phyloP scores from a whole-genome alignment of 2,113 vertebrate species.

The Hippocampus guttulatus region DNA sequence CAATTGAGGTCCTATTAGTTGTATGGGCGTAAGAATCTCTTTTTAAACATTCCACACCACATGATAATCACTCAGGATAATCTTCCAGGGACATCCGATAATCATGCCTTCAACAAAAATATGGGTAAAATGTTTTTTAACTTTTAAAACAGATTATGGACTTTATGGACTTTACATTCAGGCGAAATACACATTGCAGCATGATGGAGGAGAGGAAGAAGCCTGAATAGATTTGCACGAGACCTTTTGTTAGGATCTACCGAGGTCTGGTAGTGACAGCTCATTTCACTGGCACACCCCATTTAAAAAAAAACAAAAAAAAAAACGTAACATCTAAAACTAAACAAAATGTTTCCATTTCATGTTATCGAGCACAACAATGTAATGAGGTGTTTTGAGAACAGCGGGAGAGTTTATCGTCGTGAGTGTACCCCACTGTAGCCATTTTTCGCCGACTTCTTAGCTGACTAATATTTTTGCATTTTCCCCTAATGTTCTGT shows the following conservation, averaged over 20 bases:
- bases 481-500: no score
- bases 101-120: no score
- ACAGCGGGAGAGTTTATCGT: constrained; percentile 42
- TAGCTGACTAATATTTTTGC: no score
- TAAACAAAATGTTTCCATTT: constrained; percentile 20
- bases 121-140: no score
- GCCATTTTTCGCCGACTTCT: no score
- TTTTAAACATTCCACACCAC: no score
- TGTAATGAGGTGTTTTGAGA: constrained; percentile 10
- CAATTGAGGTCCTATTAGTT: no score
- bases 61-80: no score
- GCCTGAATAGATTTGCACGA: constrained; percentile 24
- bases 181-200: constrained; percentile 61
- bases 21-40: no score
- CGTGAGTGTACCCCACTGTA: no score
- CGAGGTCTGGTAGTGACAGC: constrained; percentile 54
- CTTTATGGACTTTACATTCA: constrained; percentile 61
- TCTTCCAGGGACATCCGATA: no score
- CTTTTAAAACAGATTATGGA: no score
- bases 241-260: constrained; percentile 39
- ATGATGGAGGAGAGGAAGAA: constrained; percentile 40
- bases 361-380: background rate
- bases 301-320: constrained; percentile 11
- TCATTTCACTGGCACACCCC: constrained; percentile 17
- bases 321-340: constrained; percentile 16